Conservation (phyloP, 2,888 invertebrate genomes). For the Eulithis prunata region DNA sequence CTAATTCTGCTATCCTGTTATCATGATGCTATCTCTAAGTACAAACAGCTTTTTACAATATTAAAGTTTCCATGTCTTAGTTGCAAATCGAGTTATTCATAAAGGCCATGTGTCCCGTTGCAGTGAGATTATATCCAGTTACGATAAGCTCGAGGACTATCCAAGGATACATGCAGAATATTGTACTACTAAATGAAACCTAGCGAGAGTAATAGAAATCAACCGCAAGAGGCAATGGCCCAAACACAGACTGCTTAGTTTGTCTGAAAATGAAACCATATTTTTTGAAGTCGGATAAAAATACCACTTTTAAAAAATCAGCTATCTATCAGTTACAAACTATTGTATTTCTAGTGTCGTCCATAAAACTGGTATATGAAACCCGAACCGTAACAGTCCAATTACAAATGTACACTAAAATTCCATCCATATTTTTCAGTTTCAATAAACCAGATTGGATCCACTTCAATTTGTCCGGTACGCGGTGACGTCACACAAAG, state of each 20-base stretch:
- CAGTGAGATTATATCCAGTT: slow-evolving; percentile 10
- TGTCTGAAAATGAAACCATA: background rate
- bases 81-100: slow-evolving; percentile 24
- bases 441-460: slow-evolving; percentile 17
- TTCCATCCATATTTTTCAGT: slow-evolving; percentile 2
- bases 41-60: slow-evolving; percentile 3
- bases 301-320: too few relatives aligned
- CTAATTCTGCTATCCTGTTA: background rate
- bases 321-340: too few relatives aligned
- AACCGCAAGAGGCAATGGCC: too few relatives aligned
- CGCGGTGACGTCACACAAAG: slow-evolving; percentile 1
- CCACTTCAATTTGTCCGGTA: slow-evolving; percentile 7
- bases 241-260: background rate
- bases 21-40: background rate
- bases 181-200: background rate
- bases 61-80: slow-evolving; percentile 22
- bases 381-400: background rate
- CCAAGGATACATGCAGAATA: background rate
- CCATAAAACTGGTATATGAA: background rate
- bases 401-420: slow-evolving; percentile 1
- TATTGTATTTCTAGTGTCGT: too few relatives aligned
- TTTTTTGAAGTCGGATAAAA: background rate
- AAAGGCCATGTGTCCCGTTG: slow-evolving; percentile 7
- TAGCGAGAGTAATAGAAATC: background rate
- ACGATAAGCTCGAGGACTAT: background rate